Conservation (phyloP, 2,888 invertebrate genomes). For the Polietes domitor region DNA sequence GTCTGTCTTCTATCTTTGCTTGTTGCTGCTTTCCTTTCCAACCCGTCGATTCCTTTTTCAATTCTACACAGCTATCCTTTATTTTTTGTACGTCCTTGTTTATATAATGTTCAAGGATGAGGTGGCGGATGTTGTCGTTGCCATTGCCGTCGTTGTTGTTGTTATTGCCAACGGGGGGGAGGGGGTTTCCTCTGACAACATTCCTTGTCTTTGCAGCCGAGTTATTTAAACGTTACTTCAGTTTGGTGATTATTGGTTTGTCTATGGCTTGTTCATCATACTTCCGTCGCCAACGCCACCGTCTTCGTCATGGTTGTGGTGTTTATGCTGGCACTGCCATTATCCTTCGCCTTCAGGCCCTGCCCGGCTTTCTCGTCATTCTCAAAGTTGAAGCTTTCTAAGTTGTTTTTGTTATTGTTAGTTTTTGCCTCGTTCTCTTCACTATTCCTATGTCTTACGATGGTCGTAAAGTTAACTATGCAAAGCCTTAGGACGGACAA, state of each 20-base stretch:
- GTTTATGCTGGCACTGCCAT: background rate
- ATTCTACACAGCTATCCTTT: background rate
- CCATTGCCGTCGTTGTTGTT: too few species aligned
- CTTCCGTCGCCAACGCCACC: slow-evolving; percentile 43
- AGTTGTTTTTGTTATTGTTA: slow-evolving; percentile 1
- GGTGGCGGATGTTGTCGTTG: background rate
- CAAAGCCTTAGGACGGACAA: slow-evolving; percentile 52
- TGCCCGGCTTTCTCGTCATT: background rate
- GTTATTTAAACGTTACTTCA: slow-evolving; percentile 55
- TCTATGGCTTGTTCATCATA: slow-evolving; percentile 55
- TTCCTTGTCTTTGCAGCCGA: background rate
- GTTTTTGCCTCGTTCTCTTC: background rate
- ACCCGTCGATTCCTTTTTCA: background rate
- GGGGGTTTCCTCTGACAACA: background rate
- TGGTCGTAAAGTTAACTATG: background rate
- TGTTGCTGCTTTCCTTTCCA: background rate
- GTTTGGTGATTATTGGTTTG: slow-evolving; percentile 56
- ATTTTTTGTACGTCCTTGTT: background rate
- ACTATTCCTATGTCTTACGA: background rate
- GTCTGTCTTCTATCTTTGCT: background rate
- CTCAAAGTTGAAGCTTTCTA: background rate
- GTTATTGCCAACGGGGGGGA: background rate
- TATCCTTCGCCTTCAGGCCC: background rate
- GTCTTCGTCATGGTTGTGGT: background rate
- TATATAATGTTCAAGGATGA: background rate